Evolutionary conservation across 2,113 vertebrate species (phyloP).

Genomic region (Lasiurus borealis): DNA sequence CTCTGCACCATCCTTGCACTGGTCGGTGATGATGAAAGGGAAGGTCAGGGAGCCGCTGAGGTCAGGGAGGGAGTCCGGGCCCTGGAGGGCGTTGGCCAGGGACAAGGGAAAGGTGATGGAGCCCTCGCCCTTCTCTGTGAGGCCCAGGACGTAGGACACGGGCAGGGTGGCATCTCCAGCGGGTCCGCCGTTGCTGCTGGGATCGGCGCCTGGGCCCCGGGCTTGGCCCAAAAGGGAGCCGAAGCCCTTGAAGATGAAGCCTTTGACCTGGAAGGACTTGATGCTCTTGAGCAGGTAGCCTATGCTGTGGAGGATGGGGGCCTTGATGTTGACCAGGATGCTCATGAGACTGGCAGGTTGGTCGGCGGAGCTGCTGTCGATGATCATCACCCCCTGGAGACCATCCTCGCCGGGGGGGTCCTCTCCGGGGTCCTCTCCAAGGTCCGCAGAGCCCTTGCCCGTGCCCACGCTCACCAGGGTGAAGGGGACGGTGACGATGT

Average conservation of each 20-base stretch:
- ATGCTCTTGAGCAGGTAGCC: background rate
- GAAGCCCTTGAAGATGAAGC: background rate
- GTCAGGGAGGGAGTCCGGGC: fast-evolving
- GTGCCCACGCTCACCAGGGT: background rate
- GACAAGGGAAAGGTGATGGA: background rate
- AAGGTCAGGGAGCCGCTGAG: background rate
- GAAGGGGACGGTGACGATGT: conserved; percentile 18
- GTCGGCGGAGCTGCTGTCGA: background rate
- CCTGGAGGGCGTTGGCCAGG: background rate
- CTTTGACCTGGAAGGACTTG: background rate
- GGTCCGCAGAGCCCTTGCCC: fast-evolving
- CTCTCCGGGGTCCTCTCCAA: too few species aligned
- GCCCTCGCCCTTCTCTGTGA: background rate
- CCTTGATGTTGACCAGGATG: background rate
- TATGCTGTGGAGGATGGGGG: background rate
- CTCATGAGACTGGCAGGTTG: background rate
- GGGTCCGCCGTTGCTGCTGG: background rate
- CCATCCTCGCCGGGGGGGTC: fast-evolving
- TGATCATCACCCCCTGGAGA: fast-evolving
- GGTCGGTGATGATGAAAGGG: background rate
- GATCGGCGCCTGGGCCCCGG: background rate
- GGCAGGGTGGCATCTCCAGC: background rate
- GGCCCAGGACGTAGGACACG: background rate
- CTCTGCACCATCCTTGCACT: too few species aligned
- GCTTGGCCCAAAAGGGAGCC: background rate